Percentiles rank a stretch among this genome's conserved stretches.
phyloP scores from a whole-genome alignment of 2,888 invertebrate genomes.

The Ischnus inquisitorius region DNA sequence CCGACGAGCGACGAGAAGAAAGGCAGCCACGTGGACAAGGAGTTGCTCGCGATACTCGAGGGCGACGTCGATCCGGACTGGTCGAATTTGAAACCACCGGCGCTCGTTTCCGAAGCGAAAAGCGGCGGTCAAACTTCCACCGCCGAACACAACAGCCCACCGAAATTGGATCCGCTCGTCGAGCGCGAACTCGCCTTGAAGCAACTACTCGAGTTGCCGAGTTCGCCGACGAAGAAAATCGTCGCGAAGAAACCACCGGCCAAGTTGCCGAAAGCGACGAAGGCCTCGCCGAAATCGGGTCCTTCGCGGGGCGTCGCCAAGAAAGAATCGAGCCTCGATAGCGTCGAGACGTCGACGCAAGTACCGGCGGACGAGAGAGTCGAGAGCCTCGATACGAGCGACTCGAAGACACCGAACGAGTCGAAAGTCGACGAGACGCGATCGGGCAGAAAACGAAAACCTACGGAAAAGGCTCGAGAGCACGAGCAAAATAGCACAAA shows the following conservation, averaged over 20 bases:
- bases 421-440: slow-evolving; percentile 79
- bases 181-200: slow-evolving; percentile 87
- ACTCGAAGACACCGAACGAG: slow-evolving; percentile 46
- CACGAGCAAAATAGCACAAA: slow-evolving; percentile 81
- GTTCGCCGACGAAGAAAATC: slow-evolving; percentile 72
- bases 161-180: slow-evolving; percentile 84
- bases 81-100: slow-evolving; percentile 82
- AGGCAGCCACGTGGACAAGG: slow-evolving; percentile 84
- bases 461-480: slow-evolving; percentile 83
- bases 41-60: slow-evolving; percentile 87
- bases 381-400: slow-evolving; percentile 58
- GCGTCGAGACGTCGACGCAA: slow-evolving; percentile 21
- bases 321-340: slow-evolving; percentile 16
- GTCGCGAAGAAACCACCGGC: slow-evolving; percentile 65
- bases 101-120: slow-evolving; percentile 63
- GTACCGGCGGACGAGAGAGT: slow-evolving; percentile 55
- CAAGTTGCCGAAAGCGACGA: slow-evolving; percentile 64
- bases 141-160: slow-evolving; percentile 49
- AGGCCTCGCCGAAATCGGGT: slow-evolving; percentile 53
- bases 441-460: slow-evolving; percentile 83
- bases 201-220: slow-evolving; percentile 86
- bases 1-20: slow-evolving; percentile 68
- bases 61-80: slow-evolving; percentile 86
- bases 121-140: slow-evolving; percentile 25
- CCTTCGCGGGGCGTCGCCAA: slow-evolving; percentile 58